phyloP scores from a whole-genome alignment of 92 coral and sea anemone genomes.

The Umimayanthus chanpuru region DNA sequence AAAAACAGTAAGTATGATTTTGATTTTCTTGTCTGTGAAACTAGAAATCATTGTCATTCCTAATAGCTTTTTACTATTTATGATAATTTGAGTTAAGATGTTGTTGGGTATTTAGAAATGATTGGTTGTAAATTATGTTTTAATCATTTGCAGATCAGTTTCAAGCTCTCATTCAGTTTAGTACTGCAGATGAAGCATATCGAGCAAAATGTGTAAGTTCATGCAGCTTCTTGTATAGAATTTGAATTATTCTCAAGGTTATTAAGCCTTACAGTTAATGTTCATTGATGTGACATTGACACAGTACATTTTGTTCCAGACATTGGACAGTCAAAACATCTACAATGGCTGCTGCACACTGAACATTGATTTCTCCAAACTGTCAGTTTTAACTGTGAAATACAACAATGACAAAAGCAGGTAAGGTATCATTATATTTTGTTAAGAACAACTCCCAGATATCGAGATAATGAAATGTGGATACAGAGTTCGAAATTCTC shows the following conservation, averaged over 20 bases:
- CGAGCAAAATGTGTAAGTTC: constrained; percentile 86
- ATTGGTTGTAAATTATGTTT: background rate
- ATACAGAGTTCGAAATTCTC: no score
- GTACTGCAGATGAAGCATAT: constrained; percentile 76
- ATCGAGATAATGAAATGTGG: background rate
- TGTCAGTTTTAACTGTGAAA: constrained; percentile 79
- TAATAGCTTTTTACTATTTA: background rate
- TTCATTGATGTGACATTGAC: constrained; percentile 2
- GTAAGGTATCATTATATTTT: constrained; percentile 28
- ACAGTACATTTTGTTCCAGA: constrained; percentile 43
- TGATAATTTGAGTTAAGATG: background rate
- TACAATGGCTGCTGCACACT: constrained; percentile 96
- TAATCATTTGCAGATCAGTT: constrained; percentile 71
- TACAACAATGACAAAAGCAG: constrained; percentile 97
- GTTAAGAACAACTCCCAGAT: no score
- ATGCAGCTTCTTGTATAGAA: background rate
- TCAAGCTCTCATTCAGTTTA: constrained; percentile 87
- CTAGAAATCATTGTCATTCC: no score
- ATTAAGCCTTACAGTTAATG: constrained; percentile 7
- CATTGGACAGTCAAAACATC: constrained; percentile 95
- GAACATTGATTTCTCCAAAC: constrained; percentile 90
- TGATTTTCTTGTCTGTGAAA: background rate
- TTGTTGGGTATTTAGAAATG: background rate
- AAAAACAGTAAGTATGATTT: constrained; percentile 75
- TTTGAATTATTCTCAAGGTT: background rate